A percentile compares a stretch with the other conserved stretches of the same genome.
These are phyloP conservation scores for Cenopis cana DNA, from an alignment of 2,888 invertebrate species.

Conservation along the genomic window DNA sequence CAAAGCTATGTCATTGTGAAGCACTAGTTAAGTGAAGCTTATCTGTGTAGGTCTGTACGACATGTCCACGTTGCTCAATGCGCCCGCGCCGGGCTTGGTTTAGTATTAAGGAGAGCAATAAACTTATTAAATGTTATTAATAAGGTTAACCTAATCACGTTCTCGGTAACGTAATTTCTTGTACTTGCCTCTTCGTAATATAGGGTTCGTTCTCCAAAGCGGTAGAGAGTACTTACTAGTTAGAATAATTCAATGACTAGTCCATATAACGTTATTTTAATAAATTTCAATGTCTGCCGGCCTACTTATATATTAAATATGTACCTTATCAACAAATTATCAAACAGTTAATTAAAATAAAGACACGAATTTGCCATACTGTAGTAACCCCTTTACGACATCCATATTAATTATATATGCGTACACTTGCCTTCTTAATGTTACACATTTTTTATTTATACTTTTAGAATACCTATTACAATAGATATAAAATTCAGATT, in stretches of 20 bases:
- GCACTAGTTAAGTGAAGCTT: constrained; percentile 35
- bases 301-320: constrained; percentile 47
- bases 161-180: constrained; percentile 58
- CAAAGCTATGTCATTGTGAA: constrained; percentile 25
- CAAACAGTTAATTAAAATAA: neutral
- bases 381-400: neutral
- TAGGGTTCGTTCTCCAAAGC: constrained; percentile 79
- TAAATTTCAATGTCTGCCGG: constrained; percentile 76
- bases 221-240: constrained; percentile 84
- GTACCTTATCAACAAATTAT: neutral
- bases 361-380: neutral
- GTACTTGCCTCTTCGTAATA: constrained; percentile 63
- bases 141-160: constrained; percentile 66
- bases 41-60: constrained; percentile 53
- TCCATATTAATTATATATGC: neutral
- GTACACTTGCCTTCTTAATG: neutral
- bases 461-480: neutral
- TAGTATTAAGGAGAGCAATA: constrained; percentile 76
- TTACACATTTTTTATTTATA: neutral
- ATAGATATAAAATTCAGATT: constrained; percentile 18
- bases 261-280: constrained; percentile 82
- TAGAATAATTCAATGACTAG: constrained; percentile 85
- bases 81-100: constrained; percentile 72
- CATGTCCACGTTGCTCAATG: constrained; percentile 84
- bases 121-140: constrained; percentile 63